Base-by-base conservation (phyloP, 2,113 vertebrate species). In the Pachycephala philippinensis region DNA sequence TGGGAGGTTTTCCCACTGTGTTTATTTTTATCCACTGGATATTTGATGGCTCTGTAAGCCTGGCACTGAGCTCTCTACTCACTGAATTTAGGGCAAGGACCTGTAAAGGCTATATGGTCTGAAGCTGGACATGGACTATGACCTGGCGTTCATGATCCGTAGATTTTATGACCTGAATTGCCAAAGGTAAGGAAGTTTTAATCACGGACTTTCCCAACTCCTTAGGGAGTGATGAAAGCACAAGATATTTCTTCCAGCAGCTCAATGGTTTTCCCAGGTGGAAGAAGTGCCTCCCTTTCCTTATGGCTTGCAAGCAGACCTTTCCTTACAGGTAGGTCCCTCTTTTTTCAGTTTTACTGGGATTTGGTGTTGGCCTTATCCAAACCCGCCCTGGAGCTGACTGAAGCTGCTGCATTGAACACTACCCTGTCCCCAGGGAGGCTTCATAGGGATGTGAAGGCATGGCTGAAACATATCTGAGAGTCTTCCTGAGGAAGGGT, bases 1-100 rank as follows among this genome's bases (percentile, higher is more conserved):
- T 10, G 7, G 13, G 3, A 8, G 1, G 1, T 61, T 53, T 45
- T 24, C 10, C 35, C 5, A n/a, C 37, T n/a, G n/a, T n/a, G n/a
- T n/a, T n/a, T n/a, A n/a, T 56, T 63, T 54, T 72, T 15, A 50
- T 22, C 18, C 19, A 37, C 10, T 75, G 13, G 11, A 20, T 57
- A 30, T 65, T 39, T 23, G 3, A 47, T 2, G 5, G 4, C 16
- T 53, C 27, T 64, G 18, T 11, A 75, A 64, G 20, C 21, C 31
- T 78, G 42, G 4, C 15, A 68, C 13, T 60, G n/a, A 95, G 27
- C 8, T 76, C 18, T 52, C 15, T 70, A 44, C 2, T 15, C 20
- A 45, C 0, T 80, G 37, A 63, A 77, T 60, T 88, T 69, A 45
- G 23, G 27, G 10, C 27, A 81, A 74, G 11, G 80, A 42, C 10